A percentile compares a stretch with the other conserved stretches of the same genome.
Conservation (phyloP, 1,140 invertebrate species). For the Monomorium pharaonis region DNA sequence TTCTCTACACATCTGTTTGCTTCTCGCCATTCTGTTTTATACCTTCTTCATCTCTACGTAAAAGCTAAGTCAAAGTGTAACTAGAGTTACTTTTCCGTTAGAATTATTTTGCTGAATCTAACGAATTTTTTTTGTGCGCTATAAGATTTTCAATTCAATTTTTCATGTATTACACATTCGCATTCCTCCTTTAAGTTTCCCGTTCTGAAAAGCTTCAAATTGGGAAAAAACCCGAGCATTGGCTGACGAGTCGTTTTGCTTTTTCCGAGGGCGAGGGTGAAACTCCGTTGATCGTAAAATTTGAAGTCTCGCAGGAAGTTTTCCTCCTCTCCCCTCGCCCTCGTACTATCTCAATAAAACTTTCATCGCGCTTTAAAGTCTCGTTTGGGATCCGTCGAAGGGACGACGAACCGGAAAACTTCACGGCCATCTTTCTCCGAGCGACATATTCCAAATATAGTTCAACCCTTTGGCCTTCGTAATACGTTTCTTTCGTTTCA, state of each 20-base stretch:
- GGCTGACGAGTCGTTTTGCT: conserved; percentile 55
- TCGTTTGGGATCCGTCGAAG: conserved; percentile 62
- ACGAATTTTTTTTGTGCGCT: background rate
- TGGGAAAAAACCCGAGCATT: conserved; percentile 45
- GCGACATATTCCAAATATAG: background rate
- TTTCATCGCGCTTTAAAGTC: conserved; percentile 73
- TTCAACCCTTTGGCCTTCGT: background rate
- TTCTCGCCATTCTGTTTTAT: background rate
- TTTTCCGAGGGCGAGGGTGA: conserved; percentile 8
- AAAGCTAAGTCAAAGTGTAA: background rate
- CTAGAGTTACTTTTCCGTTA: background rate
- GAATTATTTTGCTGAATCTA: background rate
- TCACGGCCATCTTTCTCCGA: conserved; percentile 42
- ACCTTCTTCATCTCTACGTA: background rate
- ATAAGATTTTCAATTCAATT: conserved; percentile 11
- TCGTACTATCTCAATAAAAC: conserved; percentile 67
- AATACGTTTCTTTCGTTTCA: background rate
- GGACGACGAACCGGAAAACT: conserved; percentile 61
- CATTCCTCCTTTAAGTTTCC: background rate
- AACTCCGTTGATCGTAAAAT: conserved; percentile 63
- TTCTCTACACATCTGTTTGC: background rate
- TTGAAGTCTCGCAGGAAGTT: conserved; percentile 33
- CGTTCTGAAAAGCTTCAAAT: conserved; percentile 19
- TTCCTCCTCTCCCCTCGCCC: background rate
- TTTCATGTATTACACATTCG: background rate